phyloP scores from a whole-genome alignment of 2,888 invertebrate species.

The Polyommatus icarus region DNA sequence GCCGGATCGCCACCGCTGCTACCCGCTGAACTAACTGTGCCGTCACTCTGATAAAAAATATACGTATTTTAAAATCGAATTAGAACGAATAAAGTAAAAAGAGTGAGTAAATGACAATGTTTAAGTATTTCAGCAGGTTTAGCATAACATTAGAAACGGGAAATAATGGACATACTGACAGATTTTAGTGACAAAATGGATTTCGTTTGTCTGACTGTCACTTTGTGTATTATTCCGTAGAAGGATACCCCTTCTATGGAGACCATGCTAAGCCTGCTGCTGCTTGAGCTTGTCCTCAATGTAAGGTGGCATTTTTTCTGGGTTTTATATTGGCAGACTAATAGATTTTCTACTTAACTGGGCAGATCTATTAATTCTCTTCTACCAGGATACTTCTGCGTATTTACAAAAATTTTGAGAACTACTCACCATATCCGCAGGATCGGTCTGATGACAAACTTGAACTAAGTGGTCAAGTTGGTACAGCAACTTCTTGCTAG shows the following conservation, averaged over 20 bases:
- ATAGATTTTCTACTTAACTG: too few species aligned
- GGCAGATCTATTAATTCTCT: background rate
- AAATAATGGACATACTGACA: too few species aligned
- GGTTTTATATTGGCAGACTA: background rate
- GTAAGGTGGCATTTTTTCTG: background rate
- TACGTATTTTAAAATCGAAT: background rate
- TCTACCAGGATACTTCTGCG: background rate
- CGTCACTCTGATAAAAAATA: conserved; percentile 56
- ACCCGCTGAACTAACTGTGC: conserved; percentile 77
- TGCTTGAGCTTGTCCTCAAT: background rate
- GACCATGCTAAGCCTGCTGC: too few species aligned
- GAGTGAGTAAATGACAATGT: background rate
- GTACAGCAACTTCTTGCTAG: conserved; percentile 96
- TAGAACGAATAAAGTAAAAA: background rate
- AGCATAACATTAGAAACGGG: too few species aligned
- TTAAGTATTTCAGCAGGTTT: too few species aligned
- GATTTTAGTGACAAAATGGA: too few species aligned
- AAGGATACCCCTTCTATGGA: too few species aligned
- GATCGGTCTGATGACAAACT: conserved; percentile 96
- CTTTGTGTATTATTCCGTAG: too few species aligned
- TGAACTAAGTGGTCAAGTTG: conserved; percentile 97
- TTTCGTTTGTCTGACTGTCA: too few species aligned
- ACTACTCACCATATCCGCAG: conserved; percentile 75
- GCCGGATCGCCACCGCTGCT: conserved; percentile 91
- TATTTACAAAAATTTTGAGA: conserved; percentile 20